A percentile compares a stretch with the other conserved stretches of the same genome.
phyloP scores from a whole-genome alignment of 1,140 invertebrate genomes.

The Pygmarrhopalites habei region DNA sequence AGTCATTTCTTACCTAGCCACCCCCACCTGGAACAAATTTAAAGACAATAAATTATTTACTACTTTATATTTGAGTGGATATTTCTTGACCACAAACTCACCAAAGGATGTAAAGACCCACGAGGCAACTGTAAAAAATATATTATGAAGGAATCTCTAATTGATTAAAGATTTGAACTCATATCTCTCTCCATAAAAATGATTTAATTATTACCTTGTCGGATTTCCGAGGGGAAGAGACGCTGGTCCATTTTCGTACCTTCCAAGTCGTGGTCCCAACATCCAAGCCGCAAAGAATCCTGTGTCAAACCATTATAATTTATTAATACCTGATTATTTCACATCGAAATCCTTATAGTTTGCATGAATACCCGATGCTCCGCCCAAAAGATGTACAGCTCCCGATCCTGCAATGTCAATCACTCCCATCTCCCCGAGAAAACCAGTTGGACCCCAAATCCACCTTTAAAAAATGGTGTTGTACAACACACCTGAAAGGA shows the following conservation, averaged over 20 bases:
- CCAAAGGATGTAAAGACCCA: conserved; percentile 89
- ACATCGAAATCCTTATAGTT: background rate
- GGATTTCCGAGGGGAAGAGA: conserved; percentile 76
- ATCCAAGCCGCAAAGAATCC: conserved; percentile 82
- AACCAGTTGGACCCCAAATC: conserved; percentile 50
- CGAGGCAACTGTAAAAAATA: no score
- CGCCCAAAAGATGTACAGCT: conserved; percentile 54
- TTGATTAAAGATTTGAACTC: no score
- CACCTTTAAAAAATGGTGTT: conserved; percentile 44
- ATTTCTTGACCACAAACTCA: no score
- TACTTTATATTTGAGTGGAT: no score
- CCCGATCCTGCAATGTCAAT: no score
- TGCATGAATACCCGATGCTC: conserved; percentile 49
- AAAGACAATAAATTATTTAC: no score
- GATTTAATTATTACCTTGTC: no score
- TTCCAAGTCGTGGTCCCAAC: conserved; percentile 77
- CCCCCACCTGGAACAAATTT: no score
- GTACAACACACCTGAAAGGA: no score
- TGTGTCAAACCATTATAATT: conserved; percentile 40
- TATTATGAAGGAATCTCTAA: no score
- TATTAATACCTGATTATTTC: background rate
- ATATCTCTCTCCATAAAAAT: no score
- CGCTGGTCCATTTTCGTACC: conserved; percentile 68
- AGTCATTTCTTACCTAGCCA: no score
- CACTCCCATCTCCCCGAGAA: conserved; percentile 48